Evolutionary conservation across 2,113 vertebrate species (phyloP), one percentile per base, ranked within the genome.

Genomic region (Hippocampus guttulatus): DNA sequence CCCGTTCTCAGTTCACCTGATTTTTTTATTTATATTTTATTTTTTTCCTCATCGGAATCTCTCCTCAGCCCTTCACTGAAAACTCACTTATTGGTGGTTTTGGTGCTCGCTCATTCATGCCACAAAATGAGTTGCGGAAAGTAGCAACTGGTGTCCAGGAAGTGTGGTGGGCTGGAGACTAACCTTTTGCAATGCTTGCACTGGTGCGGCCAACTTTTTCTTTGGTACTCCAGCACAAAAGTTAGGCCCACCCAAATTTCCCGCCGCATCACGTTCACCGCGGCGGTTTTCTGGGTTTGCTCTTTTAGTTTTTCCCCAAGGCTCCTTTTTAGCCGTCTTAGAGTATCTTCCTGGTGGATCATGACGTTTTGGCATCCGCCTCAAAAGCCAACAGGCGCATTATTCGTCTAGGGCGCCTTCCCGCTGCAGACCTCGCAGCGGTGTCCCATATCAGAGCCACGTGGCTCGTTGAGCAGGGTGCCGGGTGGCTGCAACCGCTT

Each of bases 401-500:
- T 33, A 61, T 30, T 16, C 16, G 27, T n/a, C 67, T 57, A 30
- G 54, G 57, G 47, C 9, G 67, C 21, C 64, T 74, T 60, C 30
- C 21, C 25, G 51, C 45, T 63, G 9, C 38, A 64, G 3, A 30
- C 41, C 10, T 23, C 23, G 16, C 21, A 27, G n/a, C 52, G 12
- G 41, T 27, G n/a, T 65, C 43, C n/a, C 33, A 11, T 21, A n/a
- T 43, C 11, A 27, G 43, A 43, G 25, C 47, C 64, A 27, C 68
- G 45, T 68, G 55, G 81, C 60, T 64, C 8, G 52, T n/a, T 21
- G 52, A 79, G 43, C 25, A 63, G 74, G 82, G 73, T 79, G 75
- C 68, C 55, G 81, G 81, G 41, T 82, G 84, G 77, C 83, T 86
- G 85, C 79, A 68, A 68, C 75, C 66, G 81, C 78, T 86, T 82